Conservation (phyloP, 92 coral and sea anemone genomes). For the Epizoanthus ramosus region DNA sequence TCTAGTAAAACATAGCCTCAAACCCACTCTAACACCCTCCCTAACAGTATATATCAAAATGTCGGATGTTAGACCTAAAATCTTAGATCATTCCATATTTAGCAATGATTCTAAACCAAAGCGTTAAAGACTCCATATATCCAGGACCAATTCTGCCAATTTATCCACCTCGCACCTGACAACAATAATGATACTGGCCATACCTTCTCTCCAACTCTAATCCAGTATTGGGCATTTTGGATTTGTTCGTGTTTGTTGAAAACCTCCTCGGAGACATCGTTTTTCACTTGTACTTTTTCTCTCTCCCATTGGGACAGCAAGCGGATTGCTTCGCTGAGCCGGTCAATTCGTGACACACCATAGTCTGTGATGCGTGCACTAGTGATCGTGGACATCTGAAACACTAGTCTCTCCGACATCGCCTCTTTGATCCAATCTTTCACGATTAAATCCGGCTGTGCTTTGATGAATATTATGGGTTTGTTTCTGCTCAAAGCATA, state of each 20-base stretch:
- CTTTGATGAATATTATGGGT: slow-evolving; percentile 37
- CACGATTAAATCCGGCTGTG: slow-evolving; percentile 35
- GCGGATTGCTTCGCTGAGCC: slow-evolving; percentile 29
- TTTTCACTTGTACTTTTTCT: neutral
- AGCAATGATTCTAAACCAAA: too few relatives aligned
- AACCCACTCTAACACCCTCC: too few relatives aligned
- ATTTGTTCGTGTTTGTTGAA: slow-evolving; percentile 14
- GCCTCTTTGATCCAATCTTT: slow-evolving; percentile 28
- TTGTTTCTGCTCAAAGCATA: slow-evolving; percentile 39
- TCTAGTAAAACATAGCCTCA: too few relatives aligned
- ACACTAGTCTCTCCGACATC: slow-evolving; percentile 25
- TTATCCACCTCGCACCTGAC: too few relatives aligned
- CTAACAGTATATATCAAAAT: too few relatives aligned
- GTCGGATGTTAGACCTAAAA: too few relatives aligned
- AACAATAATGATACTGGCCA: neutral
- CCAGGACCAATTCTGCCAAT: too few relatives aligned
- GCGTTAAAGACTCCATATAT: too few relatives aligned
- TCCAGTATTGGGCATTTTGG: slow-evolving; percentile 34
- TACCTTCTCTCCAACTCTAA: slow-evolving; percentile 8
- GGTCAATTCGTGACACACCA: slow-evolving; percentile 30
- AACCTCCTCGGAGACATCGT: slow-evolving; percentile 31
- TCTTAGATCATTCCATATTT: too few relatives aligned
- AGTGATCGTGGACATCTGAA: slow-evolving; percentile 26
- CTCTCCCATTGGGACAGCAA: slow-evolving; percentile 33
- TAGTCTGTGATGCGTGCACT: slow-evolving; percentile 34